Evolutionary conservation across 1,140 invertebrate genomes (phyloP).

Genomic region (Papilio helenus): DNA sequence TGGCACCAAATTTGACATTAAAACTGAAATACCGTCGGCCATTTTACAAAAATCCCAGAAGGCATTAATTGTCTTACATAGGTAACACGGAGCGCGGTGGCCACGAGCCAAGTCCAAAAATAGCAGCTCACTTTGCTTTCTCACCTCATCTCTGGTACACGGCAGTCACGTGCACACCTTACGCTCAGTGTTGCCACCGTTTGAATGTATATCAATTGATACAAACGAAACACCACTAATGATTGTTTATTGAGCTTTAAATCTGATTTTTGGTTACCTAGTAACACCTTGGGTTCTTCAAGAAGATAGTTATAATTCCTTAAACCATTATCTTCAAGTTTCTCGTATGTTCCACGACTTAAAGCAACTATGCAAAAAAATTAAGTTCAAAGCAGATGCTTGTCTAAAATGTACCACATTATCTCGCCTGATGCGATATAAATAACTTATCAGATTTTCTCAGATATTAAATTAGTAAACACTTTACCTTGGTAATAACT

Average conservation of each 20-base stretch:
- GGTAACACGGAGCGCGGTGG: constrained; percentile 64
- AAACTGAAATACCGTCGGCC: constrained; percentile 20
- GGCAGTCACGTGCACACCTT: constrained; percentile 63
- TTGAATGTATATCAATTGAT: constrained; percentile 39
- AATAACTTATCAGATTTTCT: neutral
- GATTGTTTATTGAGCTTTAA: neutral
- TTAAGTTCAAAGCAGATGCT: too few species aligned
- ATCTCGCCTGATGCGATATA: neutral
- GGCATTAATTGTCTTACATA: constrained; percentile 71
- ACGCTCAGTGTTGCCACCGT: constrained; percentile 48
- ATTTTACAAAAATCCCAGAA: constrained; percentile 47
- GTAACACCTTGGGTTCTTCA: neutral
- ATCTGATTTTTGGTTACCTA: neutral
- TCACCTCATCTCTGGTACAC: constrained; percentile 62
- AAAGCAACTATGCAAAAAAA: too few species aligned
- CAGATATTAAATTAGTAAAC: neutral
- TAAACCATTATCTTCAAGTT: too few species aligned
- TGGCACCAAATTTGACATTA: constrained; percentile 37
- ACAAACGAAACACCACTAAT: neutral
- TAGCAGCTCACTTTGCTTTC: constrained; percentile 66
- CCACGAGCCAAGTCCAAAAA: constrained; percentile 67
- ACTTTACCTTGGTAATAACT: neutral
- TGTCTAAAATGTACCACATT: neutral
- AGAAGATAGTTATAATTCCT: too few species aligned
- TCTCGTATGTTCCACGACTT: too few species aligned